A percentile compares a stretch with the other conserved stretches of the same genome.
Conservation (phyloP, 2,888 invertebrate genomes). For the Habrosyne pyritoides region DNA sequence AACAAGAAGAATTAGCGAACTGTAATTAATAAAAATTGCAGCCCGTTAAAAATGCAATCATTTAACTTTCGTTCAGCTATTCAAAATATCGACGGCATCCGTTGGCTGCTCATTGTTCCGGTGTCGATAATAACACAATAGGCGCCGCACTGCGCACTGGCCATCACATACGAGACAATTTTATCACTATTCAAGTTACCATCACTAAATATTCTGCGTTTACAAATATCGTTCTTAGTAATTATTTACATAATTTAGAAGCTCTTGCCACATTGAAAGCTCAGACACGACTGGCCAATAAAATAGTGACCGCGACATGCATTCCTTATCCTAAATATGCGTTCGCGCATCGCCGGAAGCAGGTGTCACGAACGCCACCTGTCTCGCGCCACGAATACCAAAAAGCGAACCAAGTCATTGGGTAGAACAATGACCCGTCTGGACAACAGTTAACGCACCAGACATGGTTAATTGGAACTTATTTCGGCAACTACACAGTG, state of each 20-base stretch:
- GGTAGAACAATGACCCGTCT: slow-evolving; percentile 65
- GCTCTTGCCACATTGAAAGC: slow-evolving; percentile 26
- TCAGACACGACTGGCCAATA: slow-evolving; percentile 40
- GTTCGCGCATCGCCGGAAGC: slow-evolving; percentile 61
- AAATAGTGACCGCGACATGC: slow-evolving; percentile 28
- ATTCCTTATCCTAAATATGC: slow-evolving; percentile 51
- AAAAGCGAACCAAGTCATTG: slow-evolving; percentile 36
- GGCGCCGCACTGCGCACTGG: slow-evolving; percentile 18
- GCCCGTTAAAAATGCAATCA: slow-evolving; percentile 3
- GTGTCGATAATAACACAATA: slow-evolving; percentile 35
- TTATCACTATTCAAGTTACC: background rate
- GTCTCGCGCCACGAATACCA: slow-evolving; percentile 65
- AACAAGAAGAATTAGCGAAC: background rate
- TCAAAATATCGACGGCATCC: slow-evolving; percentile 35
- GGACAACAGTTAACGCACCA: slow-evolving; percentile 24
- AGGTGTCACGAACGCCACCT: slow-evolving; percentile 69
- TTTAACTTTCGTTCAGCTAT: slow-evolving; percentile 36
- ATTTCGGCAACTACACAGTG: slow-evolving; percentile 26
- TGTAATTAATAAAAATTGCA: background rate
- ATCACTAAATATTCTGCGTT: background rate
- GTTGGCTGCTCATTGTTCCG: slow-evolving; percentile 37
- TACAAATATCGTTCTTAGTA: slow-evolving; percentile 3
- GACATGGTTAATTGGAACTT: slow-evolving; percentile 34
- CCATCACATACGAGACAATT: slow-evolving; percentile 6
- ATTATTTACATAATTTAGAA: background rate